Base-by-base conservation (phyloP, 2,888 invertebrate species). In the Sphaerophoria rueppellii region DNA sequence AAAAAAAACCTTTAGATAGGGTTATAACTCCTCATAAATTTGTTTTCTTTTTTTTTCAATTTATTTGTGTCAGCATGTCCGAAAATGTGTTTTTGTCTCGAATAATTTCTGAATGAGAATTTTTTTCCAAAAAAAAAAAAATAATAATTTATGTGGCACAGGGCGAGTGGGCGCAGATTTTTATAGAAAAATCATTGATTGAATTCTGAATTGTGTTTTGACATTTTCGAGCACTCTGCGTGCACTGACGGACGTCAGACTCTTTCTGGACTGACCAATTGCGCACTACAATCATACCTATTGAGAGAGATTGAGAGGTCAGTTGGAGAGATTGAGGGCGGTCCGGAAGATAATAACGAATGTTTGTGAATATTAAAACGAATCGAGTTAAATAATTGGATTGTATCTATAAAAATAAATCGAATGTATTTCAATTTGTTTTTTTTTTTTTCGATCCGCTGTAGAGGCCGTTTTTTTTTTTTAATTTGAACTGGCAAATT, bases 21-120 rank as follows among this genome's bases (percentile, higher is more conserved):
- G 72, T 85, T 81, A 85, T 85, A 85, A 77, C 76, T 85, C 52
- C 69, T 85, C 85, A 85, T 85, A 85, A 85, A 85, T 85, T 85
- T 63, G 85, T 81, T 77, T 81, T 67, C 67, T 55, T 35, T 77
- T 63, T 34, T 46, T 65, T 63, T 40, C 24, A 71, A 75, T 83
- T 80, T 75, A 71, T 80, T 24, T 24, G 48, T 80, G 73, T 83
- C 80, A 75, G 80, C 74, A 58, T 78, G 82, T 82, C 82, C 82
- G 70, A 82, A 74, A 79, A 79, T 48, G 16, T 37, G 9, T 9
- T 58, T 73, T 58, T 14, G 14, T 40, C 32, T 50, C 14, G 14
- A 60, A n/a, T 43, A 43, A 43, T 43, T 11, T 48, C 16, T 14
- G 37, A 12, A 52, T 52, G 72, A 24, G 34, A 55, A 69, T 7